Base-by-base conservation (phyloP, 2,888 invertebrate species). In the Anoncus sp. region DNA sequence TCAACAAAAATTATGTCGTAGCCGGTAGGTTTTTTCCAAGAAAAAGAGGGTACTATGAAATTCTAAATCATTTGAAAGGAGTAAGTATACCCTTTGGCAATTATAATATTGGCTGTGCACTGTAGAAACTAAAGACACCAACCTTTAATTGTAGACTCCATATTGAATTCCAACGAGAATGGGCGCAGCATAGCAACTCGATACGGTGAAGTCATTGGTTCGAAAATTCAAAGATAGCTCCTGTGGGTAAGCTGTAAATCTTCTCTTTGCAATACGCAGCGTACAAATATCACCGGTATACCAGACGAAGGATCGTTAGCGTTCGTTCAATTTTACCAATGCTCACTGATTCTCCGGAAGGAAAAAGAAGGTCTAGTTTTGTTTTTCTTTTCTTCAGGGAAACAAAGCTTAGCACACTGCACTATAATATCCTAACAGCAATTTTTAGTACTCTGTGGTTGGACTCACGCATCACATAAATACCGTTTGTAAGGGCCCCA, bases 271-370 rank as follows among this genome's bases (percentile, higher is more conserved):
- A 38, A 31, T 38, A 47, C 40, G 27, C 14, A 40, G 12, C 6
- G 38, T 35, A 45, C 47, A 47, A 62, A 47, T 24, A 38, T n/a
- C 35, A 20, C 0, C 27, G 14, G 10, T 18, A 22, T 67, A 24
- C 22, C 55, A 16, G 18, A 14, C 31, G 70, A 80, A 76, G 62
- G 59, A 70, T 67, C 79, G 72, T 78, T 74, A 60, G 70, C 69
- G 63, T 43, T 75, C 57, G 73, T 80, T 82, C 70, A 79, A 82
- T 82, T 79, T 66, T 74, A 9, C 14, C 53, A 63, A 27, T 49
- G 12, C 43, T 47, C 3, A 12, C 31, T n/a, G 24, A 22, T 59
- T 35, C 20, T 43, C 16, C 51, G 7, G n/a, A 45, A n/a, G 31
- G 27, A 31, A 31, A 71, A 43, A 43, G 51, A 71, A 47, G 31